Evolutionary conservation across 2,113 vertebrate species (phyloP), one percentile per base, ranked within the genome.

Genomic region (Istiophorus platypterus): DNA sequence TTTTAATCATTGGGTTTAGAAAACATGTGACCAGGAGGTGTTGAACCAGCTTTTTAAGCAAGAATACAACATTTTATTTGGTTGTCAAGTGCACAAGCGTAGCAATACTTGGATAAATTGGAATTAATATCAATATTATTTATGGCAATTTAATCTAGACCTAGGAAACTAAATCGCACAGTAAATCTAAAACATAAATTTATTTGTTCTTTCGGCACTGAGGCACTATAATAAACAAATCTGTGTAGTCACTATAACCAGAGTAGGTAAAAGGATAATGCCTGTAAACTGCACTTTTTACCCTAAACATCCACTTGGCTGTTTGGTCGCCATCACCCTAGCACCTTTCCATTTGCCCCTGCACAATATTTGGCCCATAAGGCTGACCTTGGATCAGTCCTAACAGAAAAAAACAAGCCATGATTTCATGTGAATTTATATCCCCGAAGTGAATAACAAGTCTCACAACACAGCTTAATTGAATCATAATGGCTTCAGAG

Each of bases 401-500:
- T 20, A 1, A 49, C 47, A 59, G 18, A n/a, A 78, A 65, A 80
- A 39, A 31, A 9, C 13, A 2, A 71, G 69, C 62, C 75, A 59
- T 59, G 37, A 57, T 15, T 54, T 54, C 54, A 73, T 58, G n/a
- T 24, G 73, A 83, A 83, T 84, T 86, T 59, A 88, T 69, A 47
- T 18, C 17, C n/a, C 62, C 57, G 52, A 72, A 37, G 51, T 81
- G 73, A 49, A 64, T 56, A 65, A 70, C 63, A 72, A 70, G 77
- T 78, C 83, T 72, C 85, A 82, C 73, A 73, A 58, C 72, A 31
- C 37, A 2, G 69, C 69, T 78, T 86, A 82, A 89, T 82, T 79
- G 76, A 81, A 69, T 80, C 41, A 12, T 85, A 81, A 90, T 73
- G 79, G 89, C 82, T 89, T 83, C 76, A 69, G 82, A 80, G 85